A percentile compares a stretch with the other conserved stretches of the same genome.
These are phyloP conservation scores for Drosophila nr. medialis DNA, from an alignment of 2,888 invertebrate species.

Conservation along the genomic window DNA sequence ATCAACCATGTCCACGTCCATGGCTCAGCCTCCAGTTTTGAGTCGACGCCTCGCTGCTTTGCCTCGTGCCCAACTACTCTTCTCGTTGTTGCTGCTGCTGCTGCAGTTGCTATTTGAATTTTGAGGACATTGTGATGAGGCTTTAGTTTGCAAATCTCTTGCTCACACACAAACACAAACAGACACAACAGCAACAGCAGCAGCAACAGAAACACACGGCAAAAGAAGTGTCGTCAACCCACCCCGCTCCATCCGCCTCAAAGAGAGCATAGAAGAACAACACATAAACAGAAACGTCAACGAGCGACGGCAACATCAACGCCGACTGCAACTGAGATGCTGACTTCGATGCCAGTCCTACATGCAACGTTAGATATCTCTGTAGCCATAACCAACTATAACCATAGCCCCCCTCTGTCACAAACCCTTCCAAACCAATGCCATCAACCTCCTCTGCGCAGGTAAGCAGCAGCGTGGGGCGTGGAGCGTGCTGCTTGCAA, in stretches of 20 bases:
- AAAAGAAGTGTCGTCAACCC: conserved; percentile 34
- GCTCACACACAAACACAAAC: conserved; percentile 51
- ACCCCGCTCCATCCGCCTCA: conserved; percentile 10
- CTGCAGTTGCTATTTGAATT: conserved; percentile 76
- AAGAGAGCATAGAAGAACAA: conserved; percentile 27
- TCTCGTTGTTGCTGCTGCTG: conserved; percentile 52
- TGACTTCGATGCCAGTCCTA: conserved; percentile 45
- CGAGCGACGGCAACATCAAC: conserved; percentile 53
- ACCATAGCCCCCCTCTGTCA: background rate
- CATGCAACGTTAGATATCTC: conserved; percentile 49
- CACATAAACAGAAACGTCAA: conserved; percentile 58
- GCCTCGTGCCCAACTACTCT: conserved; percentile 60
- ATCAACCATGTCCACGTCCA: conserved; percentile 6
- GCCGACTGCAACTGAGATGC: conserved; percentile 37
- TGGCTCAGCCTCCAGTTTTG: conserved; percentile 44
- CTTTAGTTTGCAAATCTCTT: conserved; percentile 82
- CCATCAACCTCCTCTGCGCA: background rate
- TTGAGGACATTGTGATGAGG: conserved; percentile 81
- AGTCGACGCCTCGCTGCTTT: conserved; percentile 53
- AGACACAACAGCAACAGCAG: conserved; percentile 12
- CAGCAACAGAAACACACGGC: conserved; percentile 33
- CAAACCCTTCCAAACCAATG: background rate
- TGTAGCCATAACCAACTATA: conserved; percentile 34
- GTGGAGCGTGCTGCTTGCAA: background rate
- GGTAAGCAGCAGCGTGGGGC: background rate